Evolutionary conservation across 2,888 invertebrate genomes (phyloP).

Genomic region (Yponomeuta plumbellus): DNA sequence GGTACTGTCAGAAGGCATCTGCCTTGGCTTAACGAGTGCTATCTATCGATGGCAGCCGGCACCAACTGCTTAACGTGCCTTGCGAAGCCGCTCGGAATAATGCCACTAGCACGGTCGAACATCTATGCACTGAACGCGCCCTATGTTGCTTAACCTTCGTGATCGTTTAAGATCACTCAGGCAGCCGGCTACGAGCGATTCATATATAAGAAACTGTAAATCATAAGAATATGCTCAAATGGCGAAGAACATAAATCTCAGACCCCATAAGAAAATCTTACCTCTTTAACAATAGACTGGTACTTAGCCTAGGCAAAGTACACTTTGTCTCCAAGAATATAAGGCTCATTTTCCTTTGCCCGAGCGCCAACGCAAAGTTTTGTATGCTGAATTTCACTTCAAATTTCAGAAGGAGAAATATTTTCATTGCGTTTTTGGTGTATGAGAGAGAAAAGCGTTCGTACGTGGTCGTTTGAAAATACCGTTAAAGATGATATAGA

Average conservation of each 20-base stretch:
- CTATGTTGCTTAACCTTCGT: too few species aligned
- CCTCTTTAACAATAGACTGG: background rate
- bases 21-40: too few species aligned
- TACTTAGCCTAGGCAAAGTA: background rate
- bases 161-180: too few species aligned
- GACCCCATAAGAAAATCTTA: background rate
- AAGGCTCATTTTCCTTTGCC: background rate
- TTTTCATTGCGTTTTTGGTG: constrained; percentile 28
- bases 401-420: constrained; percentile 26
- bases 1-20: too few species aligned
- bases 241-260: background rate
- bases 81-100: too few species aligned
- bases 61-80: too few species aligned
- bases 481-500: background rate
- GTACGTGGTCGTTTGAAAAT: constrained; percentile 6
- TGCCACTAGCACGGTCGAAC: too few species aligned
- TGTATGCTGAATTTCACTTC: constrained; percentile 19
- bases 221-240: background rate
- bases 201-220: background rate
- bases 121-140: too few species aligned
- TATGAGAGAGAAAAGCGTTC: constrained; percentile 9
- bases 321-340: background rate
- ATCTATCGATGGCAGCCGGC: too few species aligned
- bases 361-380: background rate
- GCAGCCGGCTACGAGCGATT: too few species aligned